A percentile compares a stretch with the other conserved stretches of the same genome.
phyloP scores from a whole-genome alignment of 2,888 invertebrate genomes.

The Nomada lathburiana region DNA sequence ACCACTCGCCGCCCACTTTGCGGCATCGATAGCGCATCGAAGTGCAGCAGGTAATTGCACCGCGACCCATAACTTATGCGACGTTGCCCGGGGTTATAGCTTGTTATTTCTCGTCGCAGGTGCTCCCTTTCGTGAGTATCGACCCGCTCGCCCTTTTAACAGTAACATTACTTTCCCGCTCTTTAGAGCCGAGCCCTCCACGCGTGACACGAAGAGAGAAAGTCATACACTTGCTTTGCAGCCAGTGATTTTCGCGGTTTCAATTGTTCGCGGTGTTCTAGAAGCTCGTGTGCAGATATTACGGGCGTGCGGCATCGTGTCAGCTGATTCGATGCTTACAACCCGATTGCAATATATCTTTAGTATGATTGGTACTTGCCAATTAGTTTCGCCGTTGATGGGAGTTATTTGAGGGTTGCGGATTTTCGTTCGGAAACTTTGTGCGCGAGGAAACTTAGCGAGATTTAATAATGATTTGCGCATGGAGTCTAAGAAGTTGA shows the following conservation, averaged over 20 bases:
- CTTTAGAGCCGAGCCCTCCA: conserved; percentile 6
- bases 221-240: background rate
- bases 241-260: background rate
- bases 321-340: background rate
- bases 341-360: no score
- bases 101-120: conserved; percentile 49
- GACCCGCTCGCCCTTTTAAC: conserved; percentile 45
- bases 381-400: background rate
- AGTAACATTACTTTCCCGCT: conserved; percentile 42
- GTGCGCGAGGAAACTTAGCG: no score
- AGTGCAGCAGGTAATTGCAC: conserved; percentile 38
- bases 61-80: conserved; percentile 31
- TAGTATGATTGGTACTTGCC: no score
- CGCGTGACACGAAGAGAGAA: background rate
- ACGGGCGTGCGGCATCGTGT: background rate
- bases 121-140: conserved; percentile 27
- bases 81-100: conserved; percentile 43
- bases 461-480: no score
- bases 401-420: background rate
- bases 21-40: conserved; percentile 43
- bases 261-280: background rate
- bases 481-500: no score
- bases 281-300: background rate
- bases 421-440: background rate
- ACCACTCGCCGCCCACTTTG: conserved; percentile 9